These are phyloP conservation scores for Neria commutata DNA, from an alignment of 2,888 invertebrate species.

Conservation along the genomic window DNA sequence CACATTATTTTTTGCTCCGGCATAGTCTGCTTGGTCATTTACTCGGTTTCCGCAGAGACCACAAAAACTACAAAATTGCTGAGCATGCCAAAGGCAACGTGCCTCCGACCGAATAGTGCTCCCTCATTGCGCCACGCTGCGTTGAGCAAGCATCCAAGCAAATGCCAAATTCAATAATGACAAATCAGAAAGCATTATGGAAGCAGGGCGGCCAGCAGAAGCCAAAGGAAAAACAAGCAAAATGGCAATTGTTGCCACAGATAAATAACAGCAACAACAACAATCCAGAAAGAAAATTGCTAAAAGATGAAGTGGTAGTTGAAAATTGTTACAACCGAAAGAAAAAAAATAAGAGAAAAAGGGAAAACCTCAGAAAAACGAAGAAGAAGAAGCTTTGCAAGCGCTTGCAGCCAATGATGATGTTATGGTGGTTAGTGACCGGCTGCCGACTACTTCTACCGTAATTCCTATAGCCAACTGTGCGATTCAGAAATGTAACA, in stretches of 20 bases:
- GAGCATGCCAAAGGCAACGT: too few species aligned
- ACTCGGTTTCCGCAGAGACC: too few species aligned
- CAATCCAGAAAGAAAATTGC: slow-evolving; percentile 15
- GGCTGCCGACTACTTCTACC: background rate
- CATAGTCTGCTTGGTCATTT: too few species aligned
- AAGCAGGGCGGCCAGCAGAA: background rate
- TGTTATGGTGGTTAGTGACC: too few species aligned
- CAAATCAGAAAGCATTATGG: slow-evolving; percentile 21
- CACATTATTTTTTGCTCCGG: too few species aligned
- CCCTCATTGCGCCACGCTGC: too few species aligned
- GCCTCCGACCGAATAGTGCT: too few species aligned
- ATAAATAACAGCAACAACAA: slow-evolving; percentile 15
- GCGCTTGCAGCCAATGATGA: background rate
- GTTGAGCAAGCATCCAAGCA: too few species aligned
- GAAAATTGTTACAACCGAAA: background rate
- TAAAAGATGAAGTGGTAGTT: slow-evolving; percentile 20
- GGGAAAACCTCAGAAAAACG: slow-evolving; percentile 21
- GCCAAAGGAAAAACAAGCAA: slow-evolving; percentile 10
- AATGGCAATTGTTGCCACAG: slow-evolving; percentile 37
- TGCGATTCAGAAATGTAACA: too few species aligned
- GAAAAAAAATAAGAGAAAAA: slow-evolving; percentile 34
- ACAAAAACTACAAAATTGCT: too few species aligned
- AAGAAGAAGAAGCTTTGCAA: slow-evolving; percentile 8
- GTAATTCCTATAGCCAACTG: too few species aligned
- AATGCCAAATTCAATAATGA: slow-evolving; percentile 18